phyloP scores from a whole-genome alignment of 2,888 invertebrate genomes.

The Girardia tigrina region DNA sequence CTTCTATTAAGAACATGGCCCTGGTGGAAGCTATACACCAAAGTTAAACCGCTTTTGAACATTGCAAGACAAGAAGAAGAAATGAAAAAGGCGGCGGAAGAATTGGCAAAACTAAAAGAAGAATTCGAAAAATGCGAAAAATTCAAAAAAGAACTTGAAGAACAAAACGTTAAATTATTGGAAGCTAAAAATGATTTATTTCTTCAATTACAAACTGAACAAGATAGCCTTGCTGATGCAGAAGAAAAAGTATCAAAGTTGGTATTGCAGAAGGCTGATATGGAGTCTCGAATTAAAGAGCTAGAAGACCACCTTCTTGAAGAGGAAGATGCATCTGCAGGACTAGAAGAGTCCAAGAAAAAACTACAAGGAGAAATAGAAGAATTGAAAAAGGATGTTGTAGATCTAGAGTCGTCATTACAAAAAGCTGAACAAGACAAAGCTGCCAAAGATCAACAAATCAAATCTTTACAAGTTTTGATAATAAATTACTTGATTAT shows the following conservation, averaged over 20 bases:
- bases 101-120: slow-evolving; percentile 81
- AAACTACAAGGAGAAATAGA: slow-evolving; percentile 86
- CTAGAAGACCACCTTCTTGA: slow-evolving; percentile 87
- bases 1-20: slow-evolving; percentile 96
- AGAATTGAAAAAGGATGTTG: slow-evolving; percentile 88
- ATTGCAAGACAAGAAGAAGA: slow-evolving; percentile 97
- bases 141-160: slow-evolving; percentile 87
- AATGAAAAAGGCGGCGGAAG: slow-evolving; percentile 85
- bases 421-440: slow-evolving; percentile 38
- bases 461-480: slow-evolving; percentile 37
- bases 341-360: slow-evolving; percentile 83
- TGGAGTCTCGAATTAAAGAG: slow-evolving; percentile 83
- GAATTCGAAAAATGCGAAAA: slow-evolving; percentile 85
- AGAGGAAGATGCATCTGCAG: slow-evolving; percentile 90
- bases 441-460: slow-evolving; percentile 38
- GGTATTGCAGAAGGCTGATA: slow-evolving; percentile 78
- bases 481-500: too few relatives aligned
- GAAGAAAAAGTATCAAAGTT: slow-evolving; percentile 86
- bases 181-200: slow-evolving; percentile 84
- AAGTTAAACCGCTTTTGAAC: slow-evolving; percentile 96
- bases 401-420: slow-evolving; percentile 64
- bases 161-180: slow-evolving; percentile 73
- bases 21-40: slow-evolving; percentile 99
- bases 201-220: slow-evolving; percentile 75
- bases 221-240: slow-evolving; percentile 73